These are phyloP conservation scores for Chaetodon auriga DNA, from an alignment of 2,113 vertebrate genomes.

Conservation along the genomic window DNA sequence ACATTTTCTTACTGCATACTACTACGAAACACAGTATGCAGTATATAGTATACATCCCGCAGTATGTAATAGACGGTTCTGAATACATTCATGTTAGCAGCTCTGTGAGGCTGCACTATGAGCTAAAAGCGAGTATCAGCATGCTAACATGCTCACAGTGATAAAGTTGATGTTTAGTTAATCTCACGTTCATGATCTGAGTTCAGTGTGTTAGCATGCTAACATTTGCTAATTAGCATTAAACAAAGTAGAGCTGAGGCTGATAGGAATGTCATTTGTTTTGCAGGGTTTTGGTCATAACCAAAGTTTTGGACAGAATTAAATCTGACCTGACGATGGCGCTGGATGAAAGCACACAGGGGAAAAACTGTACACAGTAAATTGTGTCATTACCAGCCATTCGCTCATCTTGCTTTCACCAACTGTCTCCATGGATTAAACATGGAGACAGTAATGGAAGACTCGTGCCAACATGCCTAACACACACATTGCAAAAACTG, in stretches of 20 bases:
- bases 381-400: neutral
- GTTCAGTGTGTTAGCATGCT: neutral
- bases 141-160: neutral
- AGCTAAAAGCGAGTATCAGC: neutral
- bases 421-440: neutral
- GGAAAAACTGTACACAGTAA: neutral
- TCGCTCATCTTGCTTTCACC: neutral
- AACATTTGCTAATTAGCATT: neutral
- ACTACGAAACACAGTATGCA: too few relatives aligned
- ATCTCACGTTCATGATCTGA: neutral
- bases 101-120: neutral
- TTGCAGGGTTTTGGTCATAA: neutral
- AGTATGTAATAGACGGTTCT: too few relatives aligned
- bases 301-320: neutral
- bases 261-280: too few relatives aligned
- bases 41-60: too few relatives aligned
- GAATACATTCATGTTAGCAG: too few relatives aligned
- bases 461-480: neutral
- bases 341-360: too few relatives aligned
- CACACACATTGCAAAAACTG: neutral
- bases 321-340: neutral
- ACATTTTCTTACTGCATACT: too few relatives aligned
- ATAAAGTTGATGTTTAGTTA: neutral
- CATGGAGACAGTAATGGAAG: neutral
- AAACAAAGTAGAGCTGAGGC: neutral